Conservation (phyloP, 2,888 invertebrate species). For the Tortricodes alternella region DNA sequence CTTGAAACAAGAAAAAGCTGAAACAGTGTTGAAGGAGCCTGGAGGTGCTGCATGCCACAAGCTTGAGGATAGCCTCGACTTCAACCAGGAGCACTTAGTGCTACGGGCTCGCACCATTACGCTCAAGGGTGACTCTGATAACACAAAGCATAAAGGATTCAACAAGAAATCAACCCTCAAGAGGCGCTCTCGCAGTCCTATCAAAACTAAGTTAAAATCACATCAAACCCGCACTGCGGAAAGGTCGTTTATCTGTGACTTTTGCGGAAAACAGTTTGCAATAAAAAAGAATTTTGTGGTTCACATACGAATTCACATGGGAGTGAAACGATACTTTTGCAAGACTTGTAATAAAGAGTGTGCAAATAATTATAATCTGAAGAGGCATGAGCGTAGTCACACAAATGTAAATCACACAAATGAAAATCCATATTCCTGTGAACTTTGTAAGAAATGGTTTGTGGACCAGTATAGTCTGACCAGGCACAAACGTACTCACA, state of each 20-base stretch:
- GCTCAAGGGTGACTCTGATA: too few relatives aligned
- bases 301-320: neutral
- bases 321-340: neutral
- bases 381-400: neutral
- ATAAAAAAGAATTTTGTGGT: neutral
- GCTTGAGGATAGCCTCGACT: too few relatives aligned
- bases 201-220: neutral
- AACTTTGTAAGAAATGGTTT: neutral
- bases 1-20: too few relatives aligned
- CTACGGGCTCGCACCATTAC: too few relatives aligned
- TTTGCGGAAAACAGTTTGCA: neutral
- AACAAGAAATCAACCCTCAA: too few relatives aligned
- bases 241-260: neutral
- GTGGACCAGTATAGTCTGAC: neutral
- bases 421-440: neutral
- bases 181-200: too few relatives aligned
- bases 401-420: neutral
- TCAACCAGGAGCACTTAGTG: too few relatives aligned
- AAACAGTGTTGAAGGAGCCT: too few relatives aligned
- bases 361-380: neutral
- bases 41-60: too few relatives aligned
- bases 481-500: neutral
- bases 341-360: neutral
- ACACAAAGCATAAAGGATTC: too few relatives aligned
- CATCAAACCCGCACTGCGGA: neutral